Conservation (phyloP, 2,888 invertebrate species). For the Stramonita haemastoma region DNA sequence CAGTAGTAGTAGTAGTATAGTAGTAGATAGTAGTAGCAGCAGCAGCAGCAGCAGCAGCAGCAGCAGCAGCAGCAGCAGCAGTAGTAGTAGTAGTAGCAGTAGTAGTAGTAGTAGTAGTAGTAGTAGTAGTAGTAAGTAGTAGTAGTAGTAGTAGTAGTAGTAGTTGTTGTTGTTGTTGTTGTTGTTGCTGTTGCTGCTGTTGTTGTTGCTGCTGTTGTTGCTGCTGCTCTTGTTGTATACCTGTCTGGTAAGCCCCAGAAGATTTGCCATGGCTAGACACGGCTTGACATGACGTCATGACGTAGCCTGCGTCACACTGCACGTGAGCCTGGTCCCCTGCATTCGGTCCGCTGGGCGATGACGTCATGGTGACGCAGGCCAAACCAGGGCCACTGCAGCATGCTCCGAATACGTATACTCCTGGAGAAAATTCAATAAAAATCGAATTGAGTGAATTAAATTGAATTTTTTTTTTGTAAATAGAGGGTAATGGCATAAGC, state of each 20-base stretch:
- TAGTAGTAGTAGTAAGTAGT: no score
- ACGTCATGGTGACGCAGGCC: constrained; percentile 22
- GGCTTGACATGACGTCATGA: constrained; percentile 18
- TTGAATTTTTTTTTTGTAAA: no score
- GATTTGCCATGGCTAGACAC: not conserved
- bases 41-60: no score
- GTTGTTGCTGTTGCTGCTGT: not conserved
- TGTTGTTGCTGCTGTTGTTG: not conserved
- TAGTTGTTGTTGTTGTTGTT: not conserved
- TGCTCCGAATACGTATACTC: not conserved
- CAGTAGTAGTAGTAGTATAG: no score
- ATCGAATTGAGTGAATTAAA: not conserved
- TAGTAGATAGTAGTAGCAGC: no score
- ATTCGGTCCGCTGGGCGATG: not conserved
- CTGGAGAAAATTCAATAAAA: no score
- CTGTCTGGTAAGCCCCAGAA: not conserved
- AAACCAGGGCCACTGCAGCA: not conserved
- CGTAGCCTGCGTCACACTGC: constrained; percentile 11
- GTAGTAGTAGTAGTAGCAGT: no score
- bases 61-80: no score
- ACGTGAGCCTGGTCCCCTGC: not conserved
- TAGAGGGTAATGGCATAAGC: no score
- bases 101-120: no score
- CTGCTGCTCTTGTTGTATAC: not conserved
- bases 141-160: no score